Percentiles rank a stretch among this genome's conserved stretches.
Evolutionary conservation across 2,888 invertebrate genomes (phyloP).

Genomic region (Anthrax anthrax): DNA sequence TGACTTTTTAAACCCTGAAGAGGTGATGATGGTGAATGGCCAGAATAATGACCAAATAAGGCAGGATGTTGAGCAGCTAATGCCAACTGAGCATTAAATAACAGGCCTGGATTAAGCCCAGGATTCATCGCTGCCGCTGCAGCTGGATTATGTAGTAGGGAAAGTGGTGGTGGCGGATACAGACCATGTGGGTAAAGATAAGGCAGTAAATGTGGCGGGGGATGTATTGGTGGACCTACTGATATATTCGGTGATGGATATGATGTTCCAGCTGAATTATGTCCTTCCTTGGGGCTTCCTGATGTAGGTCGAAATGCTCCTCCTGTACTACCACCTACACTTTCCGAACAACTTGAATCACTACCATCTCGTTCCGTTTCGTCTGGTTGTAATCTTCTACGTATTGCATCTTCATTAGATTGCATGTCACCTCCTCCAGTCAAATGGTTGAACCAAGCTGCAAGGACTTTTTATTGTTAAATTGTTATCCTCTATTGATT

Average conservation of each 20-base stretch:
- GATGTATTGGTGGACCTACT: conserved; percentile 85
- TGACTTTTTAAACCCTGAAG: conserved; percentile 58
- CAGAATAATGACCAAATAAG: conserved; percentile 53
- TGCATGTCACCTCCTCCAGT: conserved; percentile 39
- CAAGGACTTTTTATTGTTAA: conserved; percentile 26
- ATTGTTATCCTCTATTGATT: conserved; percentile 10
- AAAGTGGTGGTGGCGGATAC: conserved; percentile 65
- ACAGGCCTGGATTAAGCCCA: conserved; percentile 66
- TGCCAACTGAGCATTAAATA: conserved; percentile 80
- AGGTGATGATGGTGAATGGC: conserved; percentile 54
- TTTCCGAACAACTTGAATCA: conserved; percentile 58
- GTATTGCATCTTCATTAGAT: conserved; percentile 33
- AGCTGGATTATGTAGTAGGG: conserved; percentile 43
- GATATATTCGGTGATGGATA: conserved; percentile 87
- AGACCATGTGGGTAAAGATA: conserved; percentile 85
- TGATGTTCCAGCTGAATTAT: conserved; percentile 39
- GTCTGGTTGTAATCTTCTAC: conserved; percentile 41
- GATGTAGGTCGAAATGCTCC: conserved; percentile 37
- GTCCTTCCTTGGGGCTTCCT: conserved; percentile 39
- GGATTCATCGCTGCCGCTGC: conserved; percentile 41
- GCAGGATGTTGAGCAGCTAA: conserved; percentile 77
- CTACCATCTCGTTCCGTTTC: conserved; percentile 53
- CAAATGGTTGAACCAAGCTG: conserved; percentile 52
- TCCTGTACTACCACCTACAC: conserved; percentile 37
- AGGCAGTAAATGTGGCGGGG: conserved; percentile 74